Evolutionary conservation across 2,113 vertebrate species (phyloP).

Genomic region (Brachypteracias leptosomus): DNA sequence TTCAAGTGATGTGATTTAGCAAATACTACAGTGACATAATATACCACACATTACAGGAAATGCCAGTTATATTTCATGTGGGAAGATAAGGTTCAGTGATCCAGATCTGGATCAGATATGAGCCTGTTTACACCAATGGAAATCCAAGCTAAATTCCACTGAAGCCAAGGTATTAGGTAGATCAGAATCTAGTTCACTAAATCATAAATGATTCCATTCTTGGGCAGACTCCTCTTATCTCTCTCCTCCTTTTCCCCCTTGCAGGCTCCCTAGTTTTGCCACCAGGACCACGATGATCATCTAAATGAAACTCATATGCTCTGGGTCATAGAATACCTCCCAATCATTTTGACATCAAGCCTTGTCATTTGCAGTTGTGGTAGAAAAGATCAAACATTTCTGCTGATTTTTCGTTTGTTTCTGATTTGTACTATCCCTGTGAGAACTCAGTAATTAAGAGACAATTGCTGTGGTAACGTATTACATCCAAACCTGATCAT

Average conservation of each 20-base stretch:
- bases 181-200: constrained; percentile 11
- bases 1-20: neutral
- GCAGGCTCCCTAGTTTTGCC: neutral
- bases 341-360: neutral
- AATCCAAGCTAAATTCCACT: constrained; percentile 27
- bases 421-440: neutral
- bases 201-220: neutral
- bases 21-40: neutral
- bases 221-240: neutral
- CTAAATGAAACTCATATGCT: constrained; percentile 37
- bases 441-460: constrained; percentile 20
- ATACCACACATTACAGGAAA: neutral
- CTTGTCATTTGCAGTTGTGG: neutral
- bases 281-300: neutral
- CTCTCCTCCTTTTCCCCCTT: neutral
- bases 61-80: neutral
- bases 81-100: constrained; percentile 1
- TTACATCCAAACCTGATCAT: neutral
- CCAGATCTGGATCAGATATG: neutral
- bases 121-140: constrained; percentile 33
- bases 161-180: constrained; percentile 34
- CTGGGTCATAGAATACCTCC: neutral
- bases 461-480: constrained; percentile 24
- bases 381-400: neutral
- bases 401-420: neutral